phyloP scores from a whole-genome alignment of 2,797 vertebrate genomes.

The Tragopan temminckii region DNA sequence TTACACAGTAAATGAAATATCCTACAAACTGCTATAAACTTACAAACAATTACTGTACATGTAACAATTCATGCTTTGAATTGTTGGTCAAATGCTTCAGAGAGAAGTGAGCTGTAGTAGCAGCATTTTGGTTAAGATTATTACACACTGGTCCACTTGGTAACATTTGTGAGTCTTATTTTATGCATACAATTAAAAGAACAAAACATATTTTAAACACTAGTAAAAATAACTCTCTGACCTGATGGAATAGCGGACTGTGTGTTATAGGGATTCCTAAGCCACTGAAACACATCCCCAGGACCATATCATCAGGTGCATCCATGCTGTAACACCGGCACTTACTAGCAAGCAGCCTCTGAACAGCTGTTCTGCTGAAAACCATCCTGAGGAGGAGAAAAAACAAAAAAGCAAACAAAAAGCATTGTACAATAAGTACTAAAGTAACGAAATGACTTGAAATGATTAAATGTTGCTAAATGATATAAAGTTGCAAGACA shows the following conservation, averaged over 20 bases:
- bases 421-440: neutral
- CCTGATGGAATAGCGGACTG: conserved; percentile 97
- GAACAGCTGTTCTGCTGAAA: conserved; percentile 91
- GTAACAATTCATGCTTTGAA: neutral
- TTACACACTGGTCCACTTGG: fast-evolving
- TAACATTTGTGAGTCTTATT: neutral
- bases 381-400: conserved; percentile 87
- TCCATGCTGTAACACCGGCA: conserved; percentile 96
- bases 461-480: neutral
- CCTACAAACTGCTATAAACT: neutral
- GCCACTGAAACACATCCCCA: conserved; percentile 96
- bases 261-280: conserved; percentile 91
- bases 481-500: neutral
- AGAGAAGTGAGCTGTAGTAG: neutral
- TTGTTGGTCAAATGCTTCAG: neutral
- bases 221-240: conserved; percentile 62
- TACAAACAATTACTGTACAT: neutral
- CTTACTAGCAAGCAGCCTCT: conserved; percentile 88
- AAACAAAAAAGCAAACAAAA: conserved; percentile 10
- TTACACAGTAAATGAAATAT: neutral
- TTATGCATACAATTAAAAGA: neutral
- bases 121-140: neutral
- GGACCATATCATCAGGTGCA: conserved; percentile 97
- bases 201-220: neutral
- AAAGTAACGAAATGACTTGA: neutral